Conservation (phyloP, 2,113 vertebrate species). For the Daboia siamensis region DNA sequence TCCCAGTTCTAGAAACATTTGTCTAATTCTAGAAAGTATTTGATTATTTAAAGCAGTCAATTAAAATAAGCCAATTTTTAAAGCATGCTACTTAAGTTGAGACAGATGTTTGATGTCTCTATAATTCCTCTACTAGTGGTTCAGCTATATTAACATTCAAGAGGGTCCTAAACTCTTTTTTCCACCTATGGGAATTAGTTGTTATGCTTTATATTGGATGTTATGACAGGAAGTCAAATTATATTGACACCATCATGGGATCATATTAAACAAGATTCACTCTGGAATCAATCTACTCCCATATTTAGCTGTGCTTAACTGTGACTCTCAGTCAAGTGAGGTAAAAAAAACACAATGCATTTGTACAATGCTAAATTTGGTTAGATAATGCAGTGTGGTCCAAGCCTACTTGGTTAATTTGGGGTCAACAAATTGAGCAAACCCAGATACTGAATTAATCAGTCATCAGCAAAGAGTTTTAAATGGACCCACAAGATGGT, state of each 20-base stretch:
- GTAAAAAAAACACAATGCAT: not conserved
- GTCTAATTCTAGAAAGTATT: not conserved
- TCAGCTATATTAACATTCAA: not conserved
- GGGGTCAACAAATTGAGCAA: not conserved
- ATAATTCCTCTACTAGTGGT: not conserved
- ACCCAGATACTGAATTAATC: not conserved
- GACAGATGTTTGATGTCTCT: not conserved
- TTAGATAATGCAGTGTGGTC: not conserved
- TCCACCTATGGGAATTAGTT: not conserved
- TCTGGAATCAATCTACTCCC: not conserved
- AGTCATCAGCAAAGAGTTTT: not conserved
- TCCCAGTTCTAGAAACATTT: not conserved
- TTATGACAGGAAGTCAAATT: not conserved
- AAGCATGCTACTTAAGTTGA: not conserved
- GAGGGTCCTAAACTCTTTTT: not conserved
- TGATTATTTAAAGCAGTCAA: not conserved
- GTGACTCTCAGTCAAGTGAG: not conserved
- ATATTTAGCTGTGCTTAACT: not conserved
- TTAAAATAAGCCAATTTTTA: not conserved
- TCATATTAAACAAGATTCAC: not conserved
- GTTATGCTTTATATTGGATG: not conserved
- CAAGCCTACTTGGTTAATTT: not conserved
- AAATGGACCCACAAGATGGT: not conserved
- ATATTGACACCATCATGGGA: not conserved
- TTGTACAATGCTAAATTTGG: not conserved